Evolutionary conservation across 2,888 invertebrate genomes (phyloP).

Genomic region (Balanococcus diminutus): DNA sequence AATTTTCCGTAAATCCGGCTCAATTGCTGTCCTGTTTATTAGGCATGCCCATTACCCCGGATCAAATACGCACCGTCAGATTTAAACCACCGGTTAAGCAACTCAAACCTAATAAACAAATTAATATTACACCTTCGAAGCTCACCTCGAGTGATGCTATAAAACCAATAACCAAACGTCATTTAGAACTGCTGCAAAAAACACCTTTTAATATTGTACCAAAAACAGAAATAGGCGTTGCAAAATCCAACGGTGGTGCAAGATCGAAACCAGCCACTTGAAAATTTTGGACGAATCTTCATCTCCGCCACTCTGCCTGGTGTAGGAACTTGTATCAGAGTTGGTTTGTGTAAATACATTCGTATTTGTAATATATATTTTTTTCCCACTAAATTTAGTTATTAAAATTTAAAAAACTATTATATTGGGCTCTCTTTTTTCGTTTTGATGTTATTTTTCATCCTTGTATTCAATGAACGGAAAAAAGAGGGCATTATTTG

Average conservation of each 20-base stretch:
- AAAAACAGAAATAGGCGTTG: not conserved
- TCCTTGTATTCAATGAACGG: too few relatives aligned
- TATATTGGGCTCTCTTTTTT: too few relatives aligned
- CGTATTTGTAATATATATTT: too few relatives aligned
- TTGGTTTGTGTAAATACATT: too few relatives aligned
- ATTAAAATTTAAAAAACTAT: too few relatives aligned
- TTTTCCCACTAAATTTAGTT: too few relatives aligned
- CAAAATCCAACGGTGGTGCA: not conserved
- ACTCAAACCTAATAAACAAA: not conserved
- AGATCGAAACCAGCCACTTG: too few relatives aligned
- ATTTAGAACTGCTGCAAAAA: not conserved
- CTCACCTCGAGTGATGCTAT: not conserved
- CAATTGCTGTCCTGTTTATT: conserved; percentile 7
- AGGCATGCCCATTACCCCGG: not conserved
- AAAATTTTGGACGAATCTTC: too few relatives aligned
- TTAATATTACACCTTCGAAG: not conserved
- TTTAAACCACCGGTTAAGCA: not conserved
- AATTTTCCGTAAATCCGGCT: conserved; percentile 1
- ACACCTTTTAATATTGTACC: not conserved
- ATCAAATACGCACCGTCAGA: not conserved
- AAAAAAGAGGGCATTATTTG: too few relatives aligned
- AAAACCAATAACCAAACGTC: not conserved
- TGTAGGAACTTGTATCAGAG: too few relatives aligned
- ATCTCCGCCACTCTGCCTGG: too few relatives aligned
- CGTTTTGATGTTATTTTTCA: too few relatives aligned